Conservation (phyloP, 2,888 invertebrate species). For the Tenthredo livida region DNA sequence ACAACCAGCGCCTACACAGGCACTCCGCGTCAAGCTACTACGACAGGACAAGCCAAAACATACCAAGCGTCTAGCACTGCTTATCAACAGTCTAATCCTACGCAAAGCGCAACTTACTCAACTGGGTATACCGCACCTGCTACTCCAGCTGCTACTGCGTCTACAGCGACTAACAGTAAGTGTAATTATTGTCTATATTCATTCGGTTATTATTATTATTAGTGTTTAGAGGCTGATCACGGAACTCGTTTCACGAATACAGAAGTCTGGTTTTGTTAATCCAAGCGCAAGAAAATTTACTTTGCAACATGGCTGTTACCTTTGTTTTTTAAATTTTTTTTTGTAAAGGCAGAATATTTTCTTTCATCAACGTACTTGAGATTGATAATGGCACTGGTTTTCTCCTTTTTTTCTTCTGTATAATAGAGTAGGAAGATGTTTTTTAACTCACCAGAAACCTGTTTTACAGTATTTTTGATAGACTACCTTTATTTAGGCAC, state of each 20-base stretch:
- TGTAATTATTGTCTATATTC: slow-evolving; percentile 56
- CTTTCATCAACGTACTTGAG: not conserved
- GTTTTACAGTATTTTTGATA: too few species aligned
- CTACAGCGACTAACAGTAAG: slow-evolving; percentile 76
- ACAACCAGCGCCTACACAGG: slow-evolving; percentile 87
- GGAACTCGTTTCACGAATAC: not conserved
- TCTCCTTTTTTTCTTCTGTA: too few species aligned
- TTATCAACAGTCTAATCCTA: slow-evolving; percentile 75
- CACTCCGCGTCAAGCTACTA: slow-evolving; percentile 78
- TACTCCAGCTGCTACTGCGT: slow-evolving; percentile 75
- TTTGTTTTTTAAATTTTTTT: not conserved
- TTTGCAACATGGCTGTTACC: not conserved
- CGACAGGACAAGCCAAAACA: slow-evolving; percentile 79
- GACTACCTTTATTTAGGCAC: too few species aligned
- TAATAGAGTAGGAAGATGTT: not conserved
- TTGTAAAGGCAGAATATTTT: not conserved
- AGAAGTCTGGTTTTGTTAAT: not conserved
- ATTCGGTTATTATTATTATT: not conserved
- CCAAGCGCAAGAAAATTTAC: not conserved
- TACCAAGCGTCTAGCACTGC: slow-evolving; percentile 76
- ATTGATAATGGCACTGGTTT: not conserved
- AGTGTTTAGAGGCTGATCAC: not conserved
- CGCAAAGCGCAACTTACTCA: slow-evolving; percentile 75
- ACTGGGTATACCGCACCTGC: slow-evolving; percentile 76
- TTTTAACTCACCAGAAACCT: too few species aligned